A percentile compares a stretch with the other conserved stretches of the same genome.
Conservation (phyloP, 2,888 invertebrate species). For the Heliconius ismenius region DNA sequence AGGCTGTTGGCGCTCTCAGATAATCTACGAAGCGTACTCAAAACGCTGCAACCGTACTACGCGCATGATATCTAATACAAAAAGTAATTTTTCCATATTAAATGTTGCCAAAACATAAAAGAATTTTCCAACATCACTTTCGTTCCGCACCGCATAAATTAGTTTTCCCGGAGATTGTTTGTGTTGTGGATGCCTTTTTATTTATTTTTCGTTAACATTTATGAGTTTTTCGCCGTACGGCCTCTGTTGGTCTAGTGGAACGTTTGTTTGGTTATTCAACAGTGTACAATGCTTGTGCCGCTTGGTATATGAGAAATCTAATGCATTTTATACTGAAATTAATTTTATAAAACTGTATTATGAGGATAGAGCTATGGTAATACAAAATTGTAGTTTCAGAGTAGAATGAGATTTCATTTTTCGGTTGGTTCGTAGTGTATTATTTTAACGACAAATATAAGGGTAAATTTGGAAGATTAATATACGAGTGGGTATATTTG, state of each 20-base stretch:
- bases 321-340: conserved; percentile 38
- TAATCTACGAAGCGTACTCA: conserved; percentile 63
- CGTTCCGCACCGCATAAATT: conserved; percentile 75
- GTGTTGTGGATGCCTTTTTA: conserved; percentile 66
- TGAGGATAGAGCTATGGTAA: not conserved
- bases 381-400: not conserved
- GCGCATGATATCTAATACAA: conserved; percentile 70
- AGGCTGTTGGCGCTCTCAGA: conserved; percentile 69
- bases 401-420: no score
- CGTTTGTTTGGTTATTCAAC: conserved; percentile 47
- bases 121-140: conserved; percentile 66
- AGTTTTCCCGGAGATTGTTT: conserved; percentile 78
- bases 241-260: conserved; percentile 46
- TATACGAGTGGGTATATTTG: no score
- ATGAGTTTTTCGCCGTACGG: conserved; percentile 64
- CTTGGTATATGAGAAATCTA: conserved; percentile 36
- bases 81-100: conserved; percentile 80
- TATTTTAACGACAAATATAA: no score
- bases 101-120: conserved; percentile 78
- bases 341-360: conserved; percentile 34
- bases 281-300: conserved; percentile 16
- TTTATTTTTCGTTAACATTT: conserved; percentile 72
- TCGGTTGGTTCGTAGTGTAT: no score
- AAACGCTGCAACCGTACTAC: conserved; percentile 59
- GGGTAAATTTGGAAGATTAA: no score